Conservation (phyloP, 2,888 invertebrate species). For the Barypeithes pellucidus region DNA sequence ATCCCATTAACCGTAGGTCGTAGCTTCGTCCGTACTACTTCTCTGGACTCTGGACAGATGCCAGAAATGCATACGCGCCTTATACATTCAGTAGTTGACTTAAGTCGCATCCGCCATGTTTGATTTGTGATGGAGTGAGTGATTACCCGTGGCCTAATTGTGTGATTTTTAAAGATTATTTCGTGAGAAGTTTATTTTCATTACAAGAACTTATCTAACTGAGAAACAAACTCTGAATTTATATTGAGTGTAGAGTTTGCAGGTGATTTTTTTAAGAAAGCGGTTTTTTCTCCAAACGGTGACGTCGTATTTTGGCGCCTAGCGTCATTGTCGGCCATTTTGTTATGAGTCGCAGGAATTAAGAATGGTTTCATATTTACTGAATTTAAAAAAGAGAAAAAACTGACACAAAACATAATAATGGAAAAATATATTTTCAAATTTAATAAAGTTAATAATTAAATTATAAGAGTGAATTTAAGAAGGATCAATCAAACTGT, state of each 20-base stretch:
- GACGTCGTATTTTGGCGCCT: constrained; percentile 32
- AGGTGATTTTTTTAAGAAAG: constrained; percentile 11
- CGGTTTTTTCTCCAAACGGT: neutral
- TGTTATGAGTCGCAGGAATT: constrained; percentile 40
- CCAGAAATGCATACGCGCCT: constrained; percentile 41
- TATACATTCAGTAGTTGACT: constrained; percentile 34
- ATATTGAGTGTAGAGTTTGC: neutral
- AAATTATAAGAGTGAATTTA: too few relatives aligned
- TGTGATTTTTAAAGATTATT: constrained; percentile 1
- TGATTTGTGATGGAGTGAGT: constrained; percentile 40
- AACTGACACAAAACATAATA: too few relatives aligned
- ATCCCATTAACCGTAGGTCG: constrained; percentile 38
- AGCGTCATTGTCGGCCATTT: constrained; percentile 41
- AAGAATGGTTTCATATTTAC: constrained; percentile 7
- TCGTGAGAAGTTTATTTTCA: neutral
- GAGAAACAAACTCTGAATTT: neutral
- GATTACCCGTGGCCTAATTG: constrained; percentile 31
- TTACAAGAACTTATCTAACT: neutral
- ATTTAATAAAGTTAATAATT: too few relatives aligned
- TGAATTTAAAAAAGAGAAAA: neutral
- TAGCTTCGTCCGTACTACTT: constrained; percentile 4
- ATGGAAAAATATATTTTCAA: too few relatives aligned
- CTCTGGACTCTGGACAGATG: constrained; percentile 46
- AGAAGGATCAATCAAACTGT: too few relatives aligned
- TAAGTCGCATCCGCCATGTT: constrained; percentile 43